These are phyloP conservation scores for Turritopsis dohrnii DNA, from an alignment of 30 jellyfish, hydroid and myxozoan genomes.

Conservation along the genomic window DNA sequence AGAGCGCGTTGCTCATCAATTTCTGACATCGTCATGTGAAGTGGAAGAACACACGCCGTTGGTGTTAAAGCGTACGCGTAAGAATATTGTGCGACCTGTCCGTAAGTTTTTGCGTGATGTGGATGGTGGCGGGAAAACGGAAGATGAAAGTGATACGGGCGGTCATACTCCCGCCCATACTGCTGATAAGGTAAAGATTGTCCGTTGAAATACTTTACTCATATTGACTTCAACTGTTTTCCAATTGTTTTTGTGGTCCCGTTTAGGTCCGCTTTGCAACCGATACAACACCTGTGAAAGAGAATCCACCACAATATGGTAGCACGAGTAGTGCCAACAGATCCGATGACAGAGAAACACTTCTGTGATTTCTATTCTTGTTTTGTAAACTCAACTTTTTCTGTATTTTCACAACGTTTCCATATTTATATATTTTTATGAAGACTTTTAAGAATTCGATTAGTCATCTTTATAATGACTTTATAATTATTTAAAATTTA, in stretches of 20 bases:
- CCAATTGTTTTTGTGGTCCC: background rate
- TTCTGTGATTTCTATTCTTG: background rate
- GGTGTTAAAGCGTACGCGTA: constrained; percentile 61
- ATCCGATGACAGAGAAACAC: background rate
- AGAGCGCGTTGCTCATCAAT: constrained; percentile 76
- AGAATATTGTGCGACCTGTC: constrained; percentile 88
- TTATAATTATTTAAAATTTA: no score
- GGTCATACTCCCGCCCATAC: constrained; percentile 25
- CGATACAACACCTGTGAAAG: constrained; percentile 24
- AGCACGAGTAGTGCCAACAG: background rate
- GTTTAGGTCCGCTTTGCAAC: constrained; percentile 40
- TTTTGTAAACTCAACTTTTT: background rate
- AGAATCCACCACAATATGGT: background rate
- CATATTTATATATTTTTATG: background rate
- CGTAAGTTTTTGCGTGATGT: constrained; percentile 71
- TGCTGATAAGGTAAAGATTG: constrained; percentile 37
- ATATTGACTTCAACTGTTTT: no score
- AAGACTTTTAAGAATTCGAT: no score
- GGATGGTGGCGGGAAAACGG: constrained; percentile 53
- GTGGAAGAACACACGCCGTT: constrained; percentile 72
- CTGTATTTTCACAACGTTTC: background rate
- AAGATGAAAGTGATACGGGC: constrained; percentile 35
- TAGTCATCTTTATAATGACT: no score
- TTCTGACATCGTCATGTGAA: constrained; percentile 74
- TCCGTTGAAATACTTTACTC: no score